These are phyloP conservation scores for Dryobota labecula DNA, from an alignment of 2,888 invertebrate genomes.

Conservation along the genomic window DNA sequence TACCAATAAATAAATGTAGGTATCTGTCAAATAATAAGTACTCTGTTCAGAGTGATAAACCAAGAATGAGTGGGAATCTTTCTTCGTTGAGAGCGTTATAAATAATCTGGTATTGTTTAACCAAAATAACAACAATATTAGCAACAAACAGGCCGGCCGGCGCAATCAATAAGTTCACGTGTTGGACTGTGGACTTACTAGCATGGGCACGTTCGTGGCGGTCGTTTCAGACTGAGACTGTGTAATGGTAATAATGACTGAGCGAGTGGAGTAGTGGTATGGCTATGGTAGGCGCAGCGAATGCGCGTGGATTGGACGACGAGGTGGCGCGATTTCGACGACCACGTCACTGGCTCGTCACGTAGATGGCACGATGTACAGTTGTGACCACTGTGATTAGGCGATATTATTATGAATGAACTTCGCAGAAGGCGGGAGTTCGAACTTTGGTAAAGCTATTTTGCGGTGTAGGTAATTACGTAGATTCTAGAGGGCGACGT, in stretches of 20 bases:
- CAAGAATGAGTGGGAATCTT: conserved; percentile 33
- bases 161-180: conserved; percentile 75
- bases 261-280: conserved; percentile 61
- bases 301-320: conserved; percentile 81
- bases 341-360: conserved; percentile 81
- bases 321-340: conserved; percentile 84
- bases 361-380: conserved; percentile 68
- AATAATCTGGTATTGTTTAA: conserved; percentile 36
- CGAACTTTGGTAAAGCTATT: conserved; percentile 49
- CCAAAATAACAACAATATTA: conserved; percentile 56
- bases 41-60: conserved; percentile 32
- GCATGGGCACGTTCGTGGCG: conserved; percentile 51
- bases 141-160: conserved; percentile 60
- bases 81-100: conserved; percentile 36
- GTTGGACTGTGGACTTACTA: conserved; percentile 76
- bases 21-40: conserved; percentile 34
- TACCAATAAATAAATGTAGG: conserved; percentile 42
- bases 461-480: background rate
- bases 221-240: conserved; percentile 61
- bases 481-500: conserved; percentile 13
- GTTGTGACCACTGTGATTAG: conserved; percentile 73
- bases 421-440: conserved; percentile 57
- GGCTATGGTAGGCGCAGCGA: conserved; percentile 64
- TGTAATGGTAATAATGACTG: no score
- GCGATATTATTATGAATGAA: conserved; percentile 59